Base-by-base conservation (phyloP, 2,113 vertebrate genomes). In the Harpagus bidentatus region DNA sequence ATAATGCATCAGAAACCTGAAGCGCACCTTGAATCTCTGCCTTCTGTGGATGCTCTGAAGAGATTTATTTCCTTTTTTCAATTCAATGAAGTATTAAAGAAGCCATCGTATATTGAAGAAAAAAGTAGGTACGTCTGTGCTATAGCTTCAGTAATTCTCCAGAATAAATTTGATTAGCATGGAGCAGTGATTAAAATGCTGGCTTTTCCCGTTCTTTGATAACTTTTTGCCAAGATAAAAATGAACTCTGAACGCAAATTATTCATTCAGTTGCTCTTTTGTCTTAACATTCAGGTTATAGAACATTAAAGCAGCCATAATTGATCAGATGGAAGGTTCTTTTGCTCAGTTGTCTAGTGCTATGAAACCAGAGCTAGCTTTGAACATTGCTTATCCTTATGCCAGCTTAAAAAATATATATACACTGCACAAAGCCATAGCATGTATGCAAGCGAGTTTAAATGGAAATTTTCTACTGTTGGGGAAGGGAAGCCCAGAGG, bases 41-140 rank as follows among this genome's bases (percentile, higher is more conserved):
- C 96, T 45, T 95, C 88, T 43, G 86, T 99, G 18, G 97, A 93
- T 45, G 95, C 98, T 50, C 56, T 98, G 25, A 98, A 96, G 21
- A 95, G 95, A 61, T 98, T 98, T 29, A 96, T 97, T 56, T 95
- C 94, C 32, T 89, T 97, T 43, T 96, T 82, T 38, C 96, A 95
- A 50, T 97, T 99, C 62, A 99, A 98, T 73, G 97, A 97, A 78
- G 87, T 87, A 3, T 97, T 99, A 77, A 97, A 97, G 82, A 99
- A 99, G 76, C 99, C 99, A 43, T 91, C 8, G 23, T 89, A 92
- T 11, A 50, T 29, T 11, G 96, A 93, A 78, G 97, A 97, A 59
- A 88, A 91, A 28, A 92, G 87, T 61, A 97, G 98, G 98, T 99
- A 94, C 1, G 93, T 92, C 21, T 40, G 14, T 94, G 28, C 36